Conservation (phyloP, 2,797 vertebrate species). For the Gouania willdenowi region DNA sequence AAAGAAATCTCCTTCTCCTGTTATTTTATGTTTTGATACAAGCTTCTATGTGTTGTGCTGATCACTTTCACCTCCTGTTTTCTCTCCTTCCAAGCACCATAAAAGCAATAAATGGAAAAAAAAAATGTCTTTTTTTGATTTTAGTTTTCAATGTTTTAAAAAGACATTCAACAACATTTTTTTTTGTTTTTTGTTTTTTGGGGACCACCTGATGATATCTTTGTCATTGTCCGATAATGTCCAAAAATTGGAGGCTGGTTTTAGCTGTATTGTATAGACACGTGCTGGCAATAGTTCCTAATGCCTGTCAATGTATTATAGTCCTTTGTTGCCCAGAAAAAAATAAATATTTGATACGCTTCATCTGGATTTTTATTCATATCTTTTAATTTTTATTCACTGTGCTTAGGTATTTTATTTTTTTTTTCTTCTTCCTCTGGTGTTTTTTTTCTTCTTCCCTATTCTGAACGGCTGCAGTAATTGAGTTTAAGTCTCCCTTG, state of each 20-base stretch:
- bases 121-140: conserved; percentile 89
- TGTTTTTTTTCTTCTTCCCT: conserved; percentile 74
- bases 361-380: conserved; percentile 92
- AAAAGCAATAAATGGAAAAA: conserved; percentile 95
- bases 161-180: conserved; percentile 74
- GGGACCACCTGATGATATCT: conserved; percentile 92
- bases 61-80: conserved; percentile 86
- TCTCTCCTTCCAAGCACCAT: conserved; percentile 86
- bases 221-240: conserved; percentile 89
- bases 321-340: conserved; percentile 99
- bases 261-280: conserved; percentile 97
- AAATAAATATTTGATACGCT: conserved; percentile 99
- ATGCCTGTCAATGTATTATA: conserved; percentile 99
- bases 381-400: conserved; percentile 80
- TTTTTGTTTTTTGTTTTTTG: conserved; percentile 35
- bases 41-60: conserved; percentile 86
- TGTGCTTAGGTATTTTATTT: conserved; percentile 83
- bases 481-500: conserved; percentile 98
- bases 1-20: conserved; percentile 78
- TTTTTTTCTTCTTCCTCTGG: conserved; percentile 82
- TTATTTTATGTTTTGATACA: conserved; percentile 77
- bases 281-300: conserved; percentile 95
- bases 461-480: conserved; percentile 95
- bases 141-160: conserved; percentile 76
- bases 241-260: conserved; percentile 92